Percentiles rank a stretch among this genome's conserved stretches.
phyloP scores from a whole-genome alignment of 2,888 invertebrate genomes.

The Platypus cylindrus region DNA sequence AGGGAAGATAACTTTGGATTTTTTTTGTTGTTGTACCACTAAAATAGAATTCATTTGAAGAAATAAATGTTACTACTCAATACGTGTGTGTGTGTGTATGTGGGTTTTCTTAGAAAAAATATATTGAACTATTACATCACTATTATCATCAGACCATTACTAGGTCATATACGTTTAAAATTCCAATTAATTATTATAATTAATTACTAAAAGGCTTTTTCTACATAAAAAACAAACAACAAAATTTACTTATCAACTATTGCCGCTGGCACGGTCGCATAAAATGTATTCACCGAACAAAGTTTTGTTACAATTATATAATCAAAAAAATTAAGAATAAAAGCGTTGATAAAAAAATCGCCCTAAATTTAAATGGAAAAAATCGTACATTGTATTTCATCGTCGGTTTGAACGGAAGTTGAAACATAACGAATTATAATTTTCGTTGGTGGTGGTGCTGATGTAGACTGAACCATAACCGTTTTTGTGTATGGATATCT shows the following conservation, averaged over 20 bases:
- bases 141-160: conserved; percentile 5
- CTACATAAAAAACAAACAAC: too few relatives aligned
- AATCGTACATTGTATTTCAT: conserved; percentile 9
- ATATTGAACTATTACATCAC: conserved; percentile 3
- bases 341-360: background rate
- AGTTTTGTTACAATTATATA: conserved; percentile 1
- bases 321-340: too few relatives aligned
- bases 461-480: conserved; percentile 7
- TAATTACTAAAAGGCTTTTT: too few relatives aligned
- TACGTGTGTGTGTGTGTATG: background rate
- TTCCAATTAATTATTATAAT: too few relatives aligned
- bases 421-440: conserved; percentile 17
- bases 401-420: conserved; percentile 16
- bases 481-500: conserved; percentile 9
- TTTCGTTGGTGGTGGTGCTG: conserved; percentile 9
- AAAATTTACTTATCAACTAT: too few relatives aligned
- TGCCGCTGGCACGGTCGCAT: too few relatives aligned
- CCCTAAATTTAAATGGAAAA: background rate
- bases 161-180: too few relatives aligned
- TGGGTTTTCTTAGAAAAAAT: background rate
- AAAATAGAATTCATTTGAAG: conserved; percentile 14
- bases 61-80: too few relatives aligned
- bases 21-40: conserved; percentile 21
- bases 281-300: background rate
- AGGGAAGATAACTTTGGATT: conserved; percentile 17